phyloP scores from a whole-genome alignment of 2,797 vertebrate genomes.

The Bovichtus variegatus region DNA sequence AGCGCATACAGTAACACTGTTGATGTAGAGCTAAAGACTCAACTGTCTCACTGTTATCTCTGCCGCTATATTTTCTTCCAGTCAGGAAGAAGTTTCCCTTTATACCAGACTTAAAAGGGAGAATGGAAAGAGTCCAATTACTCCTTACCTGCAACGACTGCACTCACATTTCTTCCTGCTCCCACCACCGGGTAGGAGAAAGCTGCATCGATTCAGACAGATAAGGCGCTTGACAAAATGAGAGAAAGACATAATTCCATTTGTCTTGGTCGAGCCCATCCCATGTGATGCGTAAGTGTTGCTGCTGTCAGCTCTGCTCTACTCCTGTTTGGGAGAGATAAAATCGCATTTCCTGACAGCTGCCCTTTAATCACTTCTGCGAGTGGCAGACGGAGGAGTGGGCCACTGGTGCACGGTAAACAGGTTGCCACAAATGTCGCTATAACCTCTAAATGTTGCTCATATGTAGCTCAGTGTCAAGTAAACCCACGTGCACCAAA shows the following conservation, averaged over 20 bases:
- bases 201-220: slow-evolving; percentile 74
- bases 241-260: slow-evolving; percentile 77
- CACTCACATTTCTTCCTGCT: slow-evolving; percentile 41
- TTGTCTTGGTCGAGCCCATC: slow-evolving; percentile 79
- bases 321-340: slow-evolving; percentile 79
- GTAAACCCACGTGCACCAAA: background rate
- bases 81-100: slow-evolving; percentile 59
- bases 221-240: slow-evolving; percentile 76
- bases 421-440: slow-evolving; percentile 19
- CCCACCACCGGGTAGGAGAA: slow-evolving; percentile 49
- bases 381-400: slow-evolving; percentile 50
- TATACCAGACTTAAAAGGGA: slow-evolving; percentile 49
- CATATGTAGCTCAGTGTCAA: slow-evolving; percentile 1
- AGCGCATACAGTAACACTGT: slow-evolving; percentile 40
- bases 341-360: slow-evolving; percentile 80
- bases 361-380: slow-evolving; percentile 81
- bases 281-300: slow-evolving; percentile 68
- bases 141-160: slow-evolving; percentile 54
- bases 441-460: slow-evolving; percentile 16
- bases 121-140: slow-evolving; percentile 65
- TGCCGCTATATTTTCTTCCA: slow-evolving; percentile 30
- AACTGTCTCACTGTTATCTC: slow-evolving; percentile 57
- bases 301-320: slow-evolving; percentile 77
- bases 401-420: slow-evolving; percentile 49
- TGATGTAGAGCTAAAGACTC: slow-evolving; percentile 64